These are phyloP conservation scores for Perizoma flavofasciatum DNA, from an alignment of 2,888 invertebrate species.

Conservation along the genomic window DNA sequence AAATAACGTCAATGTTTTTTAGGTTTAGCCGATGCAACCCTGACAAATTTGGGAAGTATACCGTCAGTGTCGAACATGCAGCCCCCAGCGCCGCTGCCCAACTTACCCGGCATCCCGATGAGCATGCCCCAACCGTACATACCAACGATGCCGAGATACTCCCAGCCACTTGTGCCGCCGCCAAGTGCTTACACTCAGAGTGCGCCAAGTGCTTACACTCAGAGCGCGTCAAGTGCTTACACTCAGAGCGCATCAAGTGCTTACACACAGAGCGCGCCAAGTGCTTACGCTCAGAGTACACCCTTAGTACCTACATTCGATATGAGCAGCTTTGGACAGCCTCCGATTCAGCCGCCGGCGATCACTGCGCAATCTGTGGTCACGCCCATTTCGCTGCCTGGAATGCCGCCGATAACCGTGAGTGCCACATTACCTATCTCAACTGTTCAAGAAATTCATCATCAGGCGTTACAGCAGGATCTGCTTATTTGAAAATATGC, in stretches of 20 bases:
- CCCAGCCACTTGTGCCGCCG: slow-evolving; percentile 56
- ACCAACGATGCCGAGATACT: slow-evolving; percentile 77
- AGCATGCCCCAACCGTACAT: slow-evolving; percentile 81
- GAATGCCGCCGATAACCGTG: slow-evolving; percentile 92
- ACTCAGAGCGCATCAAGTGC: slow-evolving; percentile 34
- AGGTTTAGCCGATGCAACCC: slow-evolving; percentile 78
- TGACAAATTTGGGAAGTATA: slow-evolving; percentile 78
- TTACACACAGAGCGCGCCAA: slow-evolving; percentile 33
- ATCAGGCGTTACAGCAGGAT: slow-evolving; percentile 72
- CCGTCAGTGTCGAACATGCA: slow-evolving; percentile 78
- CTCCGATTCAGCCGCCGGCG: slow-evolving; percentile 66
- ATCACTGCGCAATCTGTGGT: slow-evolving; percentile 77
- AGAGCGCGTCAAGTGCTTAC: slow-evolving; percentile 20
- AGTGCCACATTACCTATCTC: slow-evolving; percentile 87
- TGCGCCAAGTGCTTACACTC: slow-evolving; percentile 35
- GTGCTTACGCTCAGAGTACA: slow-evolving; percentile 42
- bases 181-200: slow-evolving; percentile 36
- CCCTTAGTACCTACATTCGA: slow-evolving; percentile 74
- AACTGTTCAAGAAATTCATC: slow-evolving; percentile 82
- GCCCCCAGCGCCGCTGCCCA: slow-evolving; percentile 80
- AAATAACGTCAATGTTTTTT: slow-evolving; percentile 35
- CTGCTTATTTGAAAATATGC: slow-evolving; percentile 69
- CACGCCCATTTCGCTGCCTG: slow-evolving; percentile 88
- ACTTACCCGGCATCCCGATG: slow-evolving; percentile 79
- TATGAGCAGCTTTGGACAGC: slow-evolving; percentile 67